Conservation (phyloP, 1,140 invertebrate genomes). For the Nebria ingens region DNA sequence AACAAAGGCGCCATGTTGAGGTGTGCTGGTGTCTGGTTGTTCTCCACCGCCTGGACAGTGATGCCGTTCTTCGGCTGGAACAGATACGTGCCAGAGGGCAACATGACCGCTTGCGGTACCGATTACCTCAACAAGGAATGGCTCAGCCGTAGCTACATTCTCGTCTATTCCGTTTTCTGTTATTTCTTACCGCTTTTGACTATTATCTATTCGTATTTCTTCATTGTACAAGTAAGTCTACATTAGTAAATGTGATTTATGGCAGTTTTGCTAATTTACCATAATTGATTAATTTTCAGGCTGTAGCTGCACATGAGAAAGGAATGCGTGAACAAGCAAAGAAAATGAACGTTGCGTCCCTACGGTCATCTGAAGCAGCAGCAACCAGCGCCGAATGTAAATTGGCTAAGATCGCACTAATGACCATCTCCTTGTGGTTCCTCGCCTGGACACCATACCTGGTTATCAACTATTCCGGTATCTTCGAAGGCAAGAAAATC, state of each 20-base stretch:
- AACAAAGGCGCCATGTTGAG: conserved; percentile 54
- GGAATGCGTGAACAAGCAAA: conserved; percentile 73
- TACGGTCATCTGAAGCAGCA: conserved; percentile 55
- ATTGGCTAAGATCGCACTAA: conserved; percentile 69
- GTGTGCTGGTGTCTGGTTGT: conserved; percentile 59
- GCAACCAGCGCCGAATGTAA: conserved; percentile 61
- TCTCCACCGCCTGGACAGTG: conserved; percentile 55
- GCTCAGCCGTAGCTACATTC: conserved; percentile 54
- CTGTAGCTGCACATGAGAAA: conserved; percentile 69
- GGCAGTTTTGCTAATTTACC: background rate
- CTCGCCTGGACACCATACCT: conserved; percentile 79
- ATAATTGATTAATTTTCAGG: conserved; percentile 31
- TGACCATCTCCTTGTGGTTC: conserved; percentile 73
- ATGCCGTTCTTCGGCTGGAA: conserved; percentile 72
- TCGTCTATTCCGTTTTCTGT: conserved; percentile 57
- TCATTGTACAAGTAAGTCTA: conserved; percentile 54
- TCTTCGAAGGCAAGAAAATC: conserved; percentile 54
- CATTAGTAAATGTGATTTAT: too few relatives aligned
- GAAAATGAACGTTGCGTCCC: conserved; percentile 74
- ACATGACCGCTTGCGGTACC: conserved; percentile 76
- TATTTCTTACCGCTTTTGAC: conserved; percentile 60
- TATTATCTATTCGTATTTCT: conserved; percentile 69
- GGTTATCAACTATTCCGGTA: conserved; percentile 65
- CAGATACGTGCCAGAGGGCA: conserved; percentile 78
- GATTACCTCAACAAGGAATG: conserved; percentile 64